Conservation (phyloP, 2,797 vertebrate species). For the Ataeniobius toweri region DNA sequence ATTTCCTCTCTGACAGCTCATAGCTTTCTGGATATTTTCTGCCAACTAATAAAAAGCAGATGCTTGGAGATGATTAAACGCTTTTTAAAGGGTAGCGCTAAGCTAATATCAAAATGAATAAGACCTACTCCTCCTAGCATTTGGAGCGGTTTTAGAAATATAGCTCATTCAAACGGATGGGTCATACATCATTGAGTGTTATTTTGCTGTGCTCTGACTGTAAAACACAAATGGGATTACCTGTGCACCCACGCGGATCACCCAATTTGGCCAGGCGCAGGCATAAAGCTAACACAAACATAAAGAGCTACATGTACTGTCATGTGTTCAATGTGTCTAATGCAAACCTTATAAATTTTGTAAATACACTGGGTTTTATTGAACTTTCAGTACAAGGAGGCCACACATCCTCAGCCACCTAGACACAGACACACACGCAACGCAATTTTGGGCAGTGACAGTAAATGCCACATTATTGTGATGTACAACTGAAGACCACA, state of each 20-base stretch:
- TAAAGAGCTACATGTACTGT: neutral
- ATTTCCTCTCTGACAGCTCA: slow-evolving; percentile 8
- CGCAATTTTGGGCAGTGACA: slow-evolving; percentile 34
- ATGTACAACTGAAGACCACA: slow-evolving; percentile 52
- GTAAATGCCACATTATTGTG: slow-evolving; percentile 71
- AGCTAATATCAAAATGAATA: slow-evolving; percentile 49
- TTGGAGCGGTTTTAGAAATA: slow-evolving; percentile 50
- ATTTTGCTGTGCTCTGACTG: slow-evolving; percentile 58
- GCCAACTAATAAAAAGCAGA: slow-evolving; percentile 21
- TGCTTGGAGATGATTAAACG: slow-evolving; percentile 19
- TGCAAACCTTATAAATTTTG: slow-evolving; percentile 30
- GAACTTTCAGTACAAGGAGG: slow-evolving; percentile 9
- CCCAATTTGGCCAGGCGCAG: slow-evolving; percentile 39
- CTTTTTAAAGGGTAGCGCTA: neutral
- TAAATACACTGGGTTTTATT: slow-evolving; percentile 20
- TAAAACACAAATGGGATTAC: slow-evolving; percentile 74
- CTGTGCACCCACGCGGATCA: slow-evolving; percentile 57
- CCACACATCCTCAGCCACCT: neutral
- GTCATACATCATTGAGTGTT: slow-evolving; percentile 72
- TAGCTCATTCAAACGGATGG: slow-evolving; percentile 61
- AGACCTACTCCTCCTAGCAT: slow-evolving; percentile 41
- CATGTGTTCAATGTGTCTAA: slow-evolving; percentile 17
- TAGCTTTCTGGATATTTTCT: slow-evolving; percentile 13
- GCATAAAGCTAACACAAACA: slow-evolving; percentile 16
- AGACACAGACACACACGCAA: neutral